Evolutionary conservation across 1,140 invertebrate genomes (phyloP).

Genomic region (Ips nitidus): DNA sequence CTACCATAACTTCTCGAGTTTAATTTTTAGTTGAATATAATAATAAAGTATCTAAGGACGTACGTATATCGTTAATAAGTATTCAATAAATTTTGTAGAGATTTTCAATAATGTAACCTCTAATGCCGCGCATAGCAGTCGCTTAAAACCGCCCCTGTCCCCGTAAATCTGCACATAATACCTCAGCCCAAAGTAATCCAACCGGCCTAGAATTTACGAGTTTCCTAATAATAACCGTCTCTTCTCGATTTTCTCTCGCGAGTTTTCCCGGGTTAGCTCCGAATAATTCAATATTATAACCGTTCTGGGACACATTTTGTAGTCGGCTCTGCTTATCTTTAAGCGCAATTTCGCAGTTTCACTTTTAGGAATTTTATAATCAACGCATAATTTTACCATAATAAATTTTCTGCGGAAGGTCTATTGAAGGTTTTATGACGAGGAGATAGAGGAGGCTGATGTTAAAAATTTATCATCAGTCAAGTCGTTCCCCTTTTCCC

Average conservation of each 20-base stretch:
- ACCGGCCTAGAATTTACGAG: constrained; percentile 26
- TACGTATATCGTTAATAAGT: not conserved
- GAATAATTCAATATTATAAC: constrained; percentile 35
- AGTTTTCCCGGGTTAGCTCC: constrained; percentile 24
- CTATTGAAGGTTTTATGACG: constrained; percentile 19
- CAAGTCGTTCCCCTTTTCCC: too few relatives aligned
- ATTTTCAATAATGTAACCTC: constrained; percentile 26
- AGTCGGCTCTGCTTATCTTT: constrained; percentile 31
- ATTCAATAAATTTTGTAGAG: constrained; percentile 14
- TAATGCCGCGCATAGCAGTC: constrained; percentile 25
- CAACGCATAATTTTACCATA: constrained; percentile 27
- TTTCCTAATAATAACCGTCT: constrained; percentile 33
- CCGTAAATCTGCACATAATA: constrained; percentile 31
- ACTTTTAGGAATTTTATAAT: constrained; percentile 18
- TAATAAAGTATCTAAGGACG: too few relatives aligned
- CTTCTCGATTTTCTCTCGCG: constrained; percentile 29
- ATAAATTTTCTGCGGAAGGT: constrained; percentile 10
- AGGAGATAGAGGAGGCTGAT: not conserved
- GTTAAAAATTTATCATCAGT: not conserved
- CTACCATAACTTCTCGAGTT: too few relatives aligned
- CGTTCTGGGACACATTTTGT: constrained; percentile 27
- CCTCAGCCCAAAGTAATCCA: constrained; percentile 27
- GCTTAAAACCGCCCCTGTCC: constrained; percentile 30
- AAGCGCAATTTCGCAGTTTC: constrained; percentile 21
- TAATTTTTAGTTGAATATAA: too few relatives aligned